Evolutionary conservation across 2,113 vertebrate species (phyloP).

Genomic region (Chinchilla lanigera): DNA sequence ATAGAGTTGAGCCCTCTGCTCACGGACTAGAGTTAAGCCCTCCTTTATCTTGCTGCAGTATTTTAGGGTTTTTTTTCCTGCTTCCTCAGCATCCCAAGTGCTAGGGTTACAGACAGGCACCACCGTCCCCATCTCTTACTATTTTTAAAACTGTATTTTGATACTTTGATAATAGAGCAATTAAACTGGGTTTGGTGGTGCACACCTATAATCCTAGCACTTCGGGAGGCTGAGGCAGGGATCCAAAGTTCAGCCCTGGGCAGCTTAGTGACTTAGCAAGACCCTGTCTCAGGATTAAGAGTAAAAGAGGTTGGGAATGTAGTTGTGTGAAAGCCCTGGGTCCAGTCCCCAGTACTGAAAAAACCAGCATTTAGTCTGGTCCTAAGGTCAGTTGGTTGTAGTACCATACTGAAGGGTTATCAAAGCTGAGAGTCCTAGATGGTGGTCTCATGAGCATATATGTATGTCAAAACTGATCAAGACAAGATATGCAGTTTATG

Average conservation of each 20-base stretch:
- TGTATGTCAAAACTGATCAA: neutral
- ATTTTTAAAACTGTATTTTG: neutral
- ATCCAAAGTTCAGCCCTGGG: neutral
- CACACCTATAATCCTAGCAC: neutral
- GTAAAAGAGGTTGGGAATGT: neutral
- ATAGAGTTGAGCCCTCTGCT: neutral
- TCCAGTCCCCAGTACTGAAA: neutral
- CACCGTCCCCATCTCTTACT: neutral
- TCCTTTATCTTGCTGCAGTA: neutral
- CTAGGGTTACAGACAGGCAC: neutral
- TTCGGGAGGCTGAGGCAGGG: neutral
- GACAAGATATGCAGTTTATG: neutral
- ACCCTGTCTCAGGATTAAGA: neutral
- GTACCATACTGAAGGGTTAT: neutral
- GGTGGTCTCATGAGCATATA: neutral
- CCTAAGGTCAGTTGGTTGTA: neutral
- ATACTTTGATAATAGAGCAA: slow-evolving; percentile 13
- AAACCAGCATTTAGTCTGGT: neutral
- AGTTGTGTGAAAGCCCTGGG: neutral
- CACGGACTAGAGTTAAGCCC: neutral
- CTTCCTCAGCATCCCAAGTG: neutral
- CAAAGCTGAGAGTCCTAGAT: neutral
- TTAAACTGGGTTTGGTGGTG: neutral
- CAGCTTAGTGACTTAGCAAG: neutral
- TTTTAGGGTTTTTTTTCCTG: too few species aligned